Evolutionary conservation across 2,888 invertebrate species (phyloP), one percentile per base, ranked within the genome.

Genomic region (Lysandra bellargus): DNA sequence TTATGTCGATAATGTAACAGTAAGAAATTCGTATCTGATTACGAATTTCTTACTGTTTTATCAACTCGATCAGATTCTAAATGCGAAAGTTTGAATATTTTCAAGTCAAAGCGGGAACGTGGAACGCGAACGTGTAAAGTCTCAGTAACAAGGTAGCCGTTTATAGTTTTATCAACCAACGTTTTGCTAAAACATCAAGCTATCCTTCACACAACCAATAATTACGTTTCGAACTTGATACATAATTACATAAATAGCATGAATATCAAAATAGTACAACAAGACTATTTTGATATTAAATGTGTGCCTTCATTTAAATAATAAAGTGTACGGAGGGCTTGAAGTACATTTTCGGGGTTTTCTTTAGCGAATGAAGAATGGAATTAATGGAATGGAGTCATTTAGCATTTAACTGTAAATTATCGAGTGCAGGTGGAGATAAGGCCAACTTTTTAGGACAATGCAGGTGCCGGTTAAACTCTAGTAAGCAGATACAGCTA

Each of bases 401-500:
- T 80, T 83, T 85, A 84, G 85, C 86, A 85, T 84, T 87, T 86
- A 89, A 90, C 88, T 85, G 89, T 87, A 84, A 83, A 82, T 57
- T 82, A 85, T 84, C 80, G 83, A 82, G 84, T 87, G 90, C 92
- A 92, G 92, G 89, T 92, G 92, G 83, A 84, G 84, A 89, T 91
- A 91, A 90, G 89, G 90, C 90, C 88, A 90, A 87, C 86, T 90
- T 91, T 89, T 90, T 88, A 89, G 92, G 90, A 91, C 90, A 93
- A 92, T 90, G 92, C 93, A 94, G 94, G 92, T 93, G 93, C 88
- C 88, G 85, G 85, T 89, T 89, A 87, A 88, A 88, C 88, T 91
- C 92, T 91, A 90, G 89, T 92, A 92, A 93, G 91, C 91, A 93
- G 92, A 91, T 91, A 91, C 90, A 88, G 85, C 90, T 91, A 92